Base-by-base conservation (phyloP, 2,113 vertebrate genomes). In the Trichechus manatus region DNA sequence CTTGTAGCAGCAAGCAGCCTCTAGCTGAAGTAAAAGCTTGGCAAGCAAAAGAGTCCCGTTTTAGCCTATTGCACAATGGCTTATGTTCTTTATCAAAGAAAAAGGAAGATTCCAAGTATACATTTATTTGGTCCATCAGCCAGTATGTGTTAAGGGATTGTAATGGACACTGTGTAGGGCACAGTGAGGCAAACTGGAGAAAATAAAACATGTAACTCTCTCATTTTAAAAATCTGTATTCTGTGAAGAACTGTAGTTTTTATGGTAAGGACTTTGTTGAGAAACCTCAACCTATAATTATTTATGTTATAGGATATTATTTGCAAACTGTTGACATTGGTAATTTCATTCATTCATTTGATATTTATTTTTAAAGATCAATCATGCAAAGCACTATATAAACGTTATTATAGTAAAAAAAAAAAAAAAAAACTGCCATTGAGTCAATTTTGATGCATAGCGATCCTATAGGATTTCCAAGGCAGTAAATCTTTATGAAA, bases 81-180 rank as follows among this genome's bases (percentile, higher is more conserved):
- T 77, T 87, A 87, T 82, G 15, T 87, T 84, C 56, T 85, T 92
- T 85, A 78, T 93, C 44, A 88, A 80, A 93, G 61, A 91, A 94
- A 88, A 27, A 94, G 36, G 59, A 94, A 66, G 31, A 94, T 81
- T 93, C 22, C 70, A 93, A 94, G 61, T 25, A 11, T 33, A 72
- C 36, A 82, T 94, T 91, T 50, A 93, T 75, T 53, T 81, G 84
- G 42, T 42, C 29, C 61, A 92, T 87, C 84, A 95, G 23, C 27
- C 66, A 96, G 17, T 42, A 42, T 63, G 15, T 83, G 68, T n/a
- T 68, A 14, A 91, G 31, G 19, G 2, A 47, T 27, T 39, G 0
- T 75, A 77, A 9, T 61, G 36, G 59, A 70, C 17, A 61, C 9
- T 63, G 10, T 23, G 11, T 22, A 56, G 64, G 25, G 56, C 72